phyloP scores from a whole-genome alignment of 2,888 invertebrate genomes.

The Aromia moschata region DNA sequence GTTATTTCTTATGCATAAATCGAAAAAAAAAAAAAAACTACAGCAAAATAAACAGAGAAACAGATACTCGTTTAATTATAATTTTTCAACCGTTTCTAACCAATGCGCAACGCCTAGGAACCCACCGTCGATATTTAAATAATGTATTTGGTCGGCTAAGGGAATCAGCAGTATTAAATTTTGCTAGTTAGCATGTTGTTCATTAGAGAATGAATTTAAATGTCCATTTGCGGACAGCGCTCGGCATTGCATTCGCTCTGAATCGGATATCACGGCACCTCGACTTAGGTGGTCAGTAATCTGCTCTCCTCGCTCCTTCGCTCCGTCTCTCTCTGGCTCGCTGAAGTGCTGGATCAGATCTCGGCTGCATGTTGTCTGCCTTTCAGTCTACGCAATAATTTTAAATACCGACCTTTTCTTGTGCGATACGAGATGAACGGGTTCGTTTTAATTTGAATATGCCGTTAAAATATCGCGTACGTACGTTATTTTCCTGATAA shows the following conservation, averaged over 20 bases:
- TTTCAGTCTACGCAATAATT: constrained; percentile 19
- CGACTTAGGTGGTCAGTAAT: constrained; percentile 44
- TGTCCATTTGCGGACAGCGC: constrained; percentile 39
- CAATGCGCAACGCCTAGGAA: not conserved
- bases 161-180: constrained; percentile 38
- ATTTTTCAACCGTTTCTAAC: not conserved
- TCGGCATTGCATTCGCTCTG: constrained; percentile 29
- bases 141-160: constrained; percentile 12
- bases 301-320: too few relatives aligned
- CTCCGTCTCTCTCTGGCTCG: constrained; percentile 30
- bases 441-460: constrained; percentile 3
- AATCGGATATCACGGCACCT: constrained; percentile 34
- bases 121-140: constrained; percentile 9
- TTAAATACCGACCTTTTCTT: constrained; percentile 10
- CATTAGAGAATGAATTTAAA: constrained; percentile 43
- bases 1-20: too few relatives aligned
- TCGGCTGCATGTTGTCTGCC: constrained; percentile 17
- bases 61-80: not conserved
- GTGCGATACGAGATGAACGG: constrained; percentile 8
- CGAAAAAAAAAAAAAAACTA: too few relatives aligned
- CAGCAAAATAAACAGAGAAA: not conserved
- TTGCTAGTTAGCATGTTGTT: constrained; percentile 39
- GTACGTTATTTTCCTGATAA: not conserved
- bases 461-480: not conserved
- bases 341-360: constrained; percentile 15